Percentiles rank a stretch among this genome's conserved stretches.
Evolutionary conservation across 2,888 invertebrate species (phyloP).

Genomic region (Galeruca laticollis): DNA sequence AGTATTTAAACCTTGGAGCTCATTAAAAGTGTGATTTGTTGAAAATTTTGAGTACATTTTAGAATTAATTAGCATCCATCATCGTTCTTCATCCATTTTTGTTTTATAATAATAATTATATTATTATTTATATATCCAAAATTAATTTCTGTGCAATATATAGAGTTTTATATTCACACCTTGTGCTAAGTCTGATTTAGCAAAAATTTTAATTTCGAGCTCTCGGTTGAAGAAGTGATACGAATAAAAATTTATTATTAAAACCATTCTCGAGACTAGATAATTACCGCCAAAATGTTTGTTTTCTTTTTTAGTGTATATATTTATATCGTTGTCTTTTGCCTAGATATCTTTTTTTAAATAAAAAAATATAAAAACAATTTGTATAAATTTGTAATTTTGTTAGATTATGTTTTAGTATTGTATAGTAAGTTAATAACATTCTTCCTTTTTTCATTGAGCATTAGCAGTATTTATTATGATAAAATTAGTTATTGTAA

Average conservation of each 20-base stretch:
- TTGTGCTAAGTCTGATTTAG: no score
- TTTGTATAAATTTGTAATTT: constrained; percentile 49
- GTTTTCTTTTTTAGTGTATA: constrained; percentile 28
- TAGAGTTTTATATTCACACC: no score
- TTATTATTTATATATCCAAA: no score
- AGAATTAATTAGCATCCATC: background rate
- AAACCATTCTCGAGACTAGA: constrained; percentile 26
- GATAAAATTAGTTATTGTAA: constrained; percentile 52
- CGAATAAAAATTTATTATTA: constrained; percentile 21
- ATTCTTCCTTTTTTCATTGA: constrained; percentile 38
- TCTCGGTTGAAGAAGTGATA: constrained; percentile 32
- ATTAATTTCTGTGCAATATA: no score
- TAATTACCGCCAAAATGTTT: constrained; percentile 39
- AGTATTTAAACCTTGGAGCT: constrained; percentile 10
- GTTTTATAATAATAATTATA: background rate
- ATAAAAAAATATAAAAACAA: constrained; percentile 14
- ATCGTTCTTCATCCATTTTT: background rate
- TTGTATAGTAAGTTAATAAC: constrained; percentile 45
- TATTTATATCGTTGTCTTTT: constrained; percentile 39
- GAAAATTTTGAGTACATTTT: background rate
- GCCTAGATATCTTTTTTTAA: constrained; percentile 31
- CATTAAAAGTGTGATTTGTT: background rate
- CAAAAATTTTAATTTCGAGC: constrained; percentile 2
- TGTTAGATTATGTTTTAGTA: constrained; percentile 44
- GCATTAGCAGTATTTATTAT: constrained; percentile 52